phyloP scores from a whole-genome alignment of 1,140 invertebrate genomes.

The Littorina saxatilis region DNA sequence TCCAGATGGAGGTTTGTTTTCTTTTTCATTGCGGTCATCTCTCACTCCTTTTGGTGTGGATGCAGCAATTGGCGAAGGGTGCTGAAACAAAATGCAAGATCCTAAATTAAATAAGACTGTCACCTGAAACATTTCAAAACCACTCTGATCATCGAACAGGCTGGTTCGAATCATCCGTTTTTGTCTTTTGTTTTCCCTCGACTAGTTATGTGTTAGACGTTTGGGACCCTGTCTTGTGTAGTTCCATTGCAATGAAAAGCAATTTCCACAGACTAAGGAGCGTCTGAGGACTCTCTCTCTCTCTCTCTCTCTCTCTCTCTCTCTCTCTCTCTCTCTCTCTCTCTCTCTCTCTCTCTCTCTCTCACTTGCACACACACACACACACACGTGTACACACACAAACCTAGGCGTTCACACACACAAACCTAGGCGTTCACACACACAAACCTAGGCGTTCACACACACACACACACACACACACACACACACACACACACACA shows the following conservation, averaged over 20 bases:
- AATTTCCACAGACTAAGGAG: too few species aligned
- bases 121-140: too few species aligned
- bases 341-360: too few species aligned
- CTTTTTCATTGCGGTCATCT: background rate
- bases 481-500: background rate
- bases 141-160: background rate
- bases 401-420: background rate
- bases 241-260: background rate
- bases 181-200: background rate
- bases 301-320: too few species aligned
- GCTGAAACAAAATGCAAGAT: background rate
- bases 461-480: slow-evolving; percentile 9
- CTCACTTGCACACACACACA: background rate
- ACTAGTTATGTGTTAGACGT: background rate
- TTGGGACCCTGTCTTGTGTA: background rate
- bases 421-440: background rate
- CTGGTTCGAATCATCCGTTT: background rate
- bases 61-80: background rate
- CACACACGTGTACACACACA: background rate
- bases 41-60: background rate
- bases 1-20: background rate
- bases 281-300: too few species aligned
- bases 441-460: background rate
- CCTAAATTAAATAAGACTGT: too few species aligned
- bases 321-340: too few species aligned